Conservation (phyloP, 2,113 vertebrate species). For the Ptilonorhynchus violaceus region DNA sequence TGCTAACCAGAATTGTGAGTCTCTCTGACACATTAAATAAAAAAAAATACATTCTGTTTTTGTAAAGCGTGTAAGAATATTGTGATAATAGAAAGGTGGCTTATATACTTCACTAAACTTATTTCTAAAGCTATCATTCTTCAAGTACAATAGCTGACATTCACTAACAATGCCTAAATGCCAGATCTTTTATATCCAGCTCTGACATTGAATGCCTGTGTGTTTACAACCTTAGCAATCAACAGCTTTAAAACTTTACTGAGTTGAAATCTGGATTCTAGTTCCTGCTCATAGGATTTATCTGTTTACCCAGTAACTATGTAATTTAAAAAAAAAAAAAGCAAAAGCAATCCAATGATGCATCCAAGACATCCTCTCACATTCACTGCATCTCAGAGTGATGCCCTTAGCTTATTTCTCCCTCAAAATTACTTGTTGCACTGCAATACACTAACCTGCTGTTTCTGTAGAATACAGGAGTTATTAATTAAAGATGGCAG, state of each 20-base stretch:
- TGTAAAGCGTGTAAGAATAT: background rate
- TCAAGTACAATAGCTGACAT: constrained; percentile 20
- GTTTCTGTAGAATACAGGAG: background rate
- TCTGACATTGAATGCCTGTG: background rate
- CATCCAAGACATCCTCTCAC: background rate
- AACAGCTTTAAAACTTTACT: background rate
- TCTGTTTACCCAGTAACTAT: background rate
- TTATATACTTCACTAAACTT: background rate
- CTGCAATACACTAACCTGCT: background rate
- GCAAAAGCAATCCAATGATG: background rate
- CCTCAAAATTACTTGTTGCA: background rate
- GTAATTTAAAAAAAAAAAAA: background rate
- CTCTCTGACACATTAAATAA: background rate
- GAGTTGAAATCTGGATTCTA: background rate
- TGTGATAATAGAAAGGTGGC: background rate
- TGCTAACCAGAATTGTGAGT: background rate
- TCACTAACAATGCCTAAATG: constrained; percentile 29
- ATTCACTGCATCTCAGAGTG: background rate
- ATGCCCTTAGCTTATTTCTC: background rate
- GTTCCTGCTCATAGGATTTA: background rate
- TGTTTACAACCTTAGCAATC: background rate
- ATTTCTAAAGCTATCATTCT: constrained; percentile 33
- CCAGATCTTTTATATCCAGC: background rate
- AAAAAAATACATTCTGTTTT: background rate
- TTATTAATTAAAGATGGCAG: background rate